Conservation (phyloP, 2,888 invertebrate genomes). For the Drosophila eohydei region DNA sequence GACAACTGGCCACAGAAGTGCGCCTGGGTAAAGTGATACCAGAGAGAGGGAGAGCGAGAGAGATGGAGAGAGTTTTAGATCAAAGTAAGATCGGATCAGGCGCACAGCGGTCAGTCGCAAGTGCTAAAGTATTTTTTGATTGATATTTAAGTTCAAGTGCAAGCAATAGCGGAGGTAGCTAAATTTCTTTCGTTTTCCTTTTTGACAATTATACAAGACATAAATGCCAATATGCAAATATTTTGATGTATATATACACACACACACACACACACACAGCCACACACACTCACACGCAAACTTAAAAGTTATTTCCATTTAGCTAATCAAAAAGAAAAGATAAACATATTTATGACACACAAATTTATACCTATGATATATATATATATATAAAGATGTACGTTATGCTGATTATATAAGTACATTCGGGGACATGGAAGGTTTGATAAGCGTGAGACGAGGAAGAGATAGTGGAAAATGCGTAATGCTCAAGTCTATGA, state of each 20-base stretch:
- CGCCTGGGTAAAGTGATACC: constrained; percentile 41
- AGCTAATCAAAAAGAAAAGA: constrained; percentile 51
- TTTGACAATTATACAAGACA: constrained; percentile 68
- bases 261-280: background rate
- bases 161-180: constrained; percentile 60
- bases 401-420: constrained; percentile 1
- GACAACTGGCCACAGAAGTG: constrained; percentile 54
- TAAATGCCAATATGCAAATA: constrained; percentile 58
- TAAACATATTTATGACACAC: constrained; percentile 35
- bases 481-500: constrained; percentile 2
- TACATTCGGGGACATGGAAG: background rate
- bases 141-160: constrained; percentile 66
- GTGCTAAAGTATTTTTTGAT: constrained; percentile 73
- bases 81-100: background rate
- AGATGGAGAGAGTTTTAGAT: background rate
- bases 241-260: constrained; percentile 70
- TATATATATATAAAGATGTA: background rate
- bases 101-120: constrained; percentile 51
- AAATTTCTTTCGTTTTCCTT: constrained; percentile 59
- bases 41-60: background rate
- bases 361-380: constrained; percentile 49
- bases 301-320: constrained; percentile 67
- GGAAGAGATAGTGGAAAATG: background rate
- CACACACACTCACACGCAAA: constrained; percentile 17
- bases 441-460: background rate